A percentile compares a stretch with the other conserved stretches of the same genome.
phyloP scores from a whole-genome alignment of 2,797 vertebrate species.

The Anas capensis region DNA sequence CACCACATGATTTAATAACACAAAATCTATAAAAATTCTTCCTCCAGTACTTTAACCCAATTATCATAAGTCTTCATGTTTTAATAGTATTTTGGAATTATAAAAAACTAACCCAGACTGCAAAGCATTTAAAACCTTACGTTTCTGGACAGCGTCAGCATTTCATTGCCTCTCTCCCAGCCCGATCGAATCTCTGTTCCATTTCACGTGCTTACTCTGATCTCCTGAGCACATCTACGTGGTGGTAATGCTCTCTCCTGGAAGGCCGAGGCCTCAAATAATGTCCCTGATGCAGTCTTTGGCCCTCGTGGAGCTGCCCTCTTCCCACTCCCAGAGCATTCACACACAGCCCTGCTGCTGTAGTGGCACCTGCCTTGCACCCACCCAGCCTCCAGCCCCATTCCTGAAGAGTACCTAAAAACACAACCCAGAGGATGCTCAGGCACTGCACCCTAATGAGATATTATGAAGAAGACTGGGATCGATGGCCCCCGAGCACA shows the following conservation, averaged over 20 bases:
- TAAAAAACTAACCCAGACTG: not conserved
- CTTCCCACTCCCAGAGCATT: not conserved
- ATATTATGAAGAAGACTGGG: not conserved
- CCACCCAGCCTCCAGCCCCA: not conserved
- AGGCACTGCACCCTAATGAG: not conserved
- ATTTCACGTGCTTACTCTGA: slow-evolving; percentile 13
- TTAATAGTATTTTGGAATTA: not conserved
- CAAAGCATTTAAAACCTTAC: slow-evolving; percentile 25
- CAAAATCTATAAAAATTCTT: not conserved
- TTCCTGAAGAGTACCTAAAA: not conserved
- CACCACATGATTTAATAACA: not conserved
- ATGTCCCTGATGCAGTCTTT: accelerated
- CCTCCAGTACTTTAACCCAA: not conserved
- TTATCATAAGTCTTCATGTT: not conserved
- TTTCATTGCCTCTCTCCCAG: slow-evolving; percentile 1
- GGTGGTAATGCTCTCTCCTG: not conserved
- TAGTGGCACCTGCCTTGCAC: not conserved
- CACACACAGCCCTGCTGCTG: no score
- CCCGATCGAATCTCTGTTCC: slow-evolving; percentile 1
- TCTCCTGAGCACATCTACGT: not conserved
- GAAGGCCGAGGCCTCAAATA: not conserved
- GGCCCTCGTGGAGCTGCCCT: not conserved
- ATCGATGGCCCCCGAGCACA: not conserved
- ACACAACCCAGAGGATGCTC: not conserved
- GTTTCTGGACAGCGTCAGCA: not conserved